A percentile compares a stretch with the other conserved stretches of the same genome.
Conservation (phyloP, 1,140 invertebrate species). For the Drosophila arizonae region DNA sequence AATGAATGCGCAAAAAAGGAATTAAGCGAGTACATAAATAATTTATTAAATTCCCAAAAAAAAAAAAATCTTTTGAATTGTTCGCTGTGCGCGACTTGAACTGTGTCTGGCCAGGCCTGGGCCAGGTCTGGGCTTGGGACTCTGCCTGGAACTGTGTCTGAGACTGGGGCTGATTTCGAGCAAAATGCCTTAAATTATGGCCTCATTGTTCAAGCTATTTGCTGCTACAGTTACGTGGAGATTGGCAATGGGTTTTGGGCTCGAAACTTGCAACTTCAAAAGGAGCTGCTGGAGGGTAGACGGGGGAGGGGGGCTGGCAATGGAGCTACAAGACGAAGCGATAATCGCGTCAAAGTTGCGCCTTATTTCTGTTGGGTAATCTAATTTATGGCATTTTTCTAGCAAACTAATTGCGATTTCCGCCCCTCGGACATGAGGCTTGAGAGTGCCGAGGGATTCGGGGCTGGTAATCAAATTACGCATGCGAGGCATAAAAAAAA, state of each 20-base stretch:
- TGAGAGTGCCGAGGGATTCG: background rate
- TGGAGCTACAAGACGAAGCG: conserved; percentile 43
- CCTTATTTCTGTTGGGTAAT: conserved; percentile 61
- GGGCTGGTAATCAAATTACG: conserved; percentile 65
- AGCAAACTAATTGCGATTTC: conserved; percentile 75
- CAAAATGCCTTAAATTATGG: conserved; percentile 80
- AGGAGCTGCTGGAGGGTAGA: background rate
- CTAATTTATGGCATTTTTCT: conserved; percentile 78
- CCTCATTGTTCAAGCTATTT: conserved; percentile 62
- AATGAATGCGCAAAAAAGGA: conserved; percentile 53
- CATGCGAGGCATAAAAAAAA: conserved; percentile 64
- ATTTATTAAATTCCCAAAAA: conserved; percentile 69
- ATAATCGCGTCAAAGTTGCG: conserved; percentile 64
- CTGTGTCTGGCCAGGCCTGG: background rate
- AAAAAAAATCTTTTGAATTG: conserved; percentile 65
- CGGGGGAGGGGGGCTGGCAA: conserved; percentile 4
- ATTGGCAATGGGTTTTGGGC: background rate
- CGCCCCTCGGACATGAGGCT: conserved; percentile 20
- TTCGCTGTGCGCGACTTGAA: conserved; percentile 18
- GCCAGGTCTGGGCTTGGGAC: background rate
- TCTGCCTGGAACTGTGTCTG: conserved; percentile 5
- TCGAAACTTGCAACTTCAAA: conserved; percentile 17
- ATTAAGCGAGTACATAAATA: conserved; percentile 76
- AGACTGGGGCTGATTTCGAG: conserved; percentile 53
- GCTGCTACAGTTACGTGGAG: conserved; percentile 44